Evolutionary conservation across 1,140 invertebrate species (phyloP).

Genomic region (Phocides pigmalion): DNA sequence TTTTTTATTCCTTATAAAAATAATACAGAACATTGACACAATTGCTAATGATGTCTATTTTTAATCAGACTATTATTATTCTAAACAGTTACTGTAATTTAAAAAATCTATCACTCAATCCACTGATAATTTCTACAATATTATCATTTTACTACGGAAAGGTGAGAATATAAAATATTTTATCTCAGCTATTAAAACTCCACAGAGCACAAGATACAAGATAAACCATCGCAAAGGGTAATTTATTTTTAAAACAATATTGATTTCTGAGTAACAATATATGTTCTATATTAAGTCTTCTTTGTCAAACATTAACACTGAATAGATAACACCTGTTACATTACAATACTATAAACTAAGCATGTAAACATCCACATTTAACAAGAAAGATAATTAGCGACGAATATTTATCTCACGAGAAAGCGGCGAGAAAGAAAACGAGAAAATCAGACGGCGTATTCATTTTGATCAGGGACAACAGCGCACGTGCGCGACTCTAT

Average conservation of each 20-base stretch:
- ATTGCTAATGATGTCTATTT: too few species aligned
- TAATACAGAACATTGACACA: too few species aligned
- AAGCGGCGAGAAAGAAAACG: constrained; percentile 30
- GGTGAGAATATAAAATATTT: too few species aligned
- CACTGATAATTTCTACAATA: too few species aligned
- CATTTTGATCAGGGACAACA: constrained; percentile 55
- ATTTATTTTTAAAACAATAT: constrained; percentile 40
- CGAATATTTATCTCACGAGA: constrained; percentile 41
- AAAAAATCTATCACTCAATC: too few species aligned
- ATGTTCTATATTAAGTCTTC: constrained; percentile 30
- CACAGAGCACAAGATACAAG: not conserved
- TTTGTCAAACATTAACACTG: constrained; percentile 45
- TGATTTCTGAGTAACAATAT: constrained; percentile 40
- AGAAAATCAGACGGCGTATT: constrained; percentile 49
- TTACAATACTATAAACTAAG: constrained; percentile 31
- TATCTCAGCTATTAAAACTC: too few species aligned
- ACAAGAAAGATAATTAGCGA: constrained; percentile 35
- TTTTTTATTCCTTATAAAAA: too few species aligned
- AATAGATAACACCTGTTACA: constrained; percentile 61
- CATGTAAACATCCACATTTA: constrained; percentile 13
- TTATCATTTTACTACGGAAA: too few species aligned
- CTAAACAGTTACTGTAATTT: too few species aligned
- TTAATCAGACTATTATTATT: too few species aligned
- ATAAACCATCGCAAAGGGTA: constrained; percentile 10
- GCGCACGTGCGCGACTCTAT: constrained; percentile 72